A percentile compares a stretch with the other conserved stretches of the same genome.
phyloP scores from a whole-genome alignment of 2,797 vertebrate genomes.

The Chelmon rostratus region DNA sequence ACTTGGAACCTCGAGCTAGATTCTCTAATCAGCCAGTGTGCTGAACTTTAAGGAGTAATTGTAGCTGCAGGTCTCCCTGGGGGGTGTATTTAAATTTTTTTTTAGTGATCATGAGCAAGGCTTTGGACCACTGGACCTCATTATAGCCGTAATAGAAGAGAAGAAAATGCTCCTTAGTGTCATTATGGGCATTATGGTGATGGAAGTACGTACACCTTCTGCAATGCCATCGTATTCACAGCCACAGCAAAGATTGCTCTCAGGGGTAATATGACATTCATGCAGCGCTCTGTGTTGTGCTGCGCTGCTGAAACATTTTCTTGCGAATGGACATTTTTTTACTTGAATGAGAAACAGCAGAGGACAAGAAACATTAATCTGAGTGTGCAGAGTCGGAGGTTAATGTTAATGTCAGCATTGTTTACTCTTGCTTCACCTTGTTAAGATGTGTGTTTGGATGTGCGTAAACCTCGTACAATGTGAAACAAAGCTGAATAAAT shows the following conservation, averaged over 20 bases:
- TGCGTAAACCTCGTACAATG: background rate
- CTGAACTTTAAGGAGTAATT: constrained; percentile 51
- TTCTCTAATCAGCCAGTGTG: constrained; percentile 38
- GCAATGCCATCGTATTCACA: constrained; percentile 22
- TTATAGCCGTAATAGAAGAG: constrained; percentile 50
- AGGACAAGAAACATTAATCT: constrained; percentile 3
- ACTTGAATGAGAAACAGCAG: background rate
- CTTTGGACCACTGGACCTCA: constrained; percentile 40
- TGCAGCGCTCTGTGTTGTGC: constrained; percentile 2
- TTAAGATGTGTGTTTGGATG: background rate
- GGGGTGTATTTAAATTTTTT: constrained; percentile 31
- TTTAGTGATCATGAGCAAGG: constrained; percentile 30
- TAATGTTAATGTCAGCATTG: background rate
- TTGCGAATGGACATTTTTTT: constrained; percentile 1
- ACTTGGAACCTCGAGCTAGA: constrained; percentile 29
- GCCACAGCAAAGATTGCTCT: constrained; percentile 28
- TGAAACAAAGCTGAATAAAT: constrained; percentile 3
- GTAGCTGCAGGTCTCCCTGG: constrained; percentile 14
- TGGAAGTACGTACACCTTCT: constrained; percentile 33
- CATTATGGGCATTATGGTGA: constrained; percentile 49
- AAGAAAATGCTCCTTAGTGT: constrained; percentile 50
- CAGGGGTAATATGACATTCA: constrained; percentile 60
- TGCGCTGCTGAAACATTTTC: constrained; percentile 13
- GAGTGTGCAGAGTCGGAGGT: background rate
- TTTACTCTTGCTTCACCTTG: background rate